A percentile compares a stretch with the other conserved stretches of the same genome.
These are phyloP conservation scores for Scaptomyza flava DNA, from an alignment of 2,888 invertebrate genomes.

Conservation along the genomic window DNA sequence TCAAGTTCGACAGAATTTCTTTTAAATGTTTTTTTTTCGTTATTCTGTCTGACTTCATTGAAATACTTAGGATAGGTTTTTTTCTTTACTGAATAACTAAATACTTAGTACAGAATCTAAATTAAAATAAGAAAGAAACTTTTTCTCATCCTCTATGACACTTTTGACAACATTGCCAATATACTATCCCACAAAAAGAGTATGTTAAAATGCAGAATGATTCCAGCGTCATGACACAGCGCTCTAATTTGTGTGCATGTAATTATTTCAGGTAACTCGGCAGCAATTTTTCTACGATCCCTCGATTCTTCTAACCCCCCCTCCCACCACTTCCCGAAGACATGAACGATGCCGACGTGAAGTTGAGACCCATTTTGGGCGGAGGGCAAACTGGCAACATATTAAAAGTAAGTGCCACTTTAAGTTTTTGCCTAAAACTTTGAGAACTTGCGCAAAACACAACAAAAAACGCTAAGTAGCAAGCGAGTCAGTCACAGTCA, in stretches of 20 bases:
- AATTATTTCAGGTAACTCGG: slow-evolving; percentile 75
- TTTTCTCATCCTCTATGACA: too few relatives aligned
- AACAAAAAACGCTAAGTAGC: slow-evolving; percentile 25
- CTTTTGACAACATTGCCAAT: too few relatives aligned
- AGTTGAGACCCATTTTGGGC: slow-evolving; percentile 67
- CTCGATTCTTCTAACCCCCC: background rate
- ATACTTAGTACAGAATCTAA: too few relatives aligned
- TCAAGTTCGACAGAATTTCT: too few relatives aligned
- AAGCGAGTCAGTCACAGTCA: slow-evolving; percentile 37
- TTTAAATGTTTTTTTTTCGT: too few relatives aligned
- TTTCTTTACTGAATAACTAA: too few relatives aligned
- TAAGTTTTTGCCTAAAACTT: slow-evolving; percentile 47
- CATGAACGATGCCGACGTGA: slow-evolving; percentile 1
- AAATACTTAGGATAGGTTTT: too few relatives aligned
- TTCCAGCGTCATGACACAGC: slow-evolving; percentile 60
- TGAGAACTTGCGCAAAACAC: slow-evolving; percentile 68
- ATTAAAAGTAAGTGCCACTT: slow-evolving; percentile 80
- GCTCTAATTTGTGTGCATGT: slow-evolving; percentile 77
- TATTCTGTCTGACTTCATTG: too few relatives aligned
- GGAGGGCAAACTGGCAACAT: slow-evolving; percentile 67
- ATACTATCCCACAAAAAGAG: slow-evolving; percentile 14
- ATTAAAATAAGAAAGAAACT: too few relatives aligned
- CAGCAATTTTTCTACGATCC: slow-evolving; percentile 60
- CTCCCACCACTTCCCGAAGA: background rate
- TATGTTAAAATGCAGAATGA: slow-evolving; percentile 56